These are phyloP conservation scores for Ephydatia muelleri DNA, from an alignment of 37 sponge, comb jelly and placozoan species.

Conservation along the genomic window DNA sequence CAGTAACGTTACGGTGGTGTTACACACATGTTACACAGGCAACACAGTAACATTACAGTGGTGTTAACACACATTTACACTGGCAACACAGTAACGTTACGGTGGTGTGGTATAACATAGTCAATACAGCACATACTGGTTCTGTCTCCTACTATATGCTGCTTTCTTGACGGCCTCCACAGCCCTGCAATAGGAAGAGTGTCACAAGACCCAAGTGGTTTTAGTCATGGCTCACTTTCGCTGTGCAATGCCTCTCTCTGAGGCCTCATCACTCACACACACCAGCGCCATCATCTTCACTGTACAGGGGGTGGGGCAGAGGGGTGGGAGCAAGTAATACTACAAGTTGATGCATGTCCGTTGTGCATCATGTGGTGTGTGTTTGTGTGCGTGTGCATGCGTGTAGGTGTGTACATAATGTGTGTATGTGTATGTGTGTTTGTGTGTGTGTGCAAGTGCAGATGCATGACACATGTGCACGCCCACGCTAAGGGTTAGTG, in stretches of 20 bases:
- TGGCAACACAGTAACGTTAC: not conserved
- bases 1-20: too few relatives aligned
- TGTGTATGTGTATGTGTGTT: not conserved
- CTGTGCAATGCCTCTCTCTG: conserved; percentile 9
- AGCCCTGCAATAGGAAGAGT: conserved; percentile 8
- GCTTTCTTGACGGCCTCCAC: conserved; percentile 42
- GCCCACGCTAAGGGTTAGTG: too few relatives aligned
- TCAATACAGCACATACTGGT: conserved; percentile 5
- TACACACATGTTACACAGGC: not conserved
- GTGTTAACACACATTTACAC: too few relatives aligned
- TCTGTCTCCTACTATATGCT: conserved; percentile 44
- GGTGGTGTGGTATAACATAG: too few relatives aligned
- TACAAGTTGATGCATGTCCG: too few relatives aligned
- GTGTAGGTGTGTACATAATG: not conserved
- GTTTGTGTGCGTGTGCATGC: not conserved
- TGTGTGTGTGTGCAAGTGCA: not conserved
- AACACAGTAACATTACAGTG: not conserved
- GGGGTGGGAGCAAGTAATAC: not conserved
- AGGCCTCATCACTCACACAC: conserved; percentile 22
- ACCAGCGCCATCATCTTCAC: conserved; percentile 26
- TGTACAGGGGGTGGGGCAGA: not conserved
- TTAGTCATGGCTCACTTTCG: conserved; percentile 20
- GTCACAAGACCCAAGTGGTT: not conserved
- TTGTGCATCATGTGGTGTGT: not conserved
- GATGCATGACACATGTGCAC: too few relatives aligned